These are phyloP conservation scores for Pogonomyrmex barbatus DNA, from an alignment of 1,140 invertebrate species.

Conservation along the genomic window DNA sequence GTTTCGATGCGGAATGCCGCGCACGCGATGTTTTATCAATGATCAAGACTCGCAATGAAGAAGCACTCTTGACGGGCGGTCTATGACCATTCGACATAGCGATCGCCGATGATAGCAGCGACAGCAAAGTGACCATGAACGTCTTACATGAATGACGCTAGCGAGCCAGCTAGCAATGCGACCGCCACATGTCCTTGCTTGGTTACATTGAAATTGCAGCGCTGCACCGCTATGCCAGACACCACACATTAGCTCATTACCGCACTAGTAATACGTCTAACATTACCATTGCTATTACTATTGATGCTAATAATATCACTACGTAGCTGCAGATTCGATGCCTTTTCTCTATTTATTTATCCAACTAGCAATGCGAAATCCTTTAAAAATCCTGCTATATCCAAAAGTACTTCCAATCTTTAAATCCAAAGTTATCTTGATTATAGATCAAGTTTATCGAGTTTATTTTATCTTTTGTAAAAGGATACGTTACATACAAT, in stretches of 20 bases:
- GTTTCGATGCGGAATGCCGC: not conserved
- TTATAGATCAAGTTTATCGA: not conserved
- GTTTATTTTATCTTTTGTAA: not conserved
- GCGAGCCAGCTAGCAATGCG: conserved; percentile 9
- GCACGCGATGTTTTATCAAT: not conserved
- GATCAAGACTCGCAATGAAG: not conserved
- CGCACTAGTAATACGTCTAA: conserved; percentile 43
- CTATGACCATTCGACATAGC: not conserved
- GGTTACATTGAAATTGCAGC: conserved; percentile 68
- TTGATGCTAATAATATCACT: conserved; percentile 34
- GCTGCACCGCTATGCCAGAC: conserved; percentile 56
- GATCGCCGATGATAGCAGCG: not conserved
- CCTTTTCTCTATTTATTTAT: conserved; percentile 12
- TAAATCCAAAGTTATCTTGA: not conserved
- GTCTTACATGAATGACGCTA: conserved; percentile 60
- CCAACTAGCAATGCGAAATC: not conserved
- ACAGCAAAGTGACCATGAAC: conserved; percentile 39
- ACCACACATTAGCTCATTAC: conserved; percentile 73
- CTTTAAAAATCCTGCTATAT: not conserved
- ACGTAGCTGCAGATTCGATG: not conserved
- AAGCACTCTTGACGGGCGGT: not conserved
- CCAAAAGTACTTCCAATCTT: not conserved
- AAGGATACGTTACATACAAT: not conserved
- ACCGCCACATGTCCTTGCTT: conserved; percentile 63
- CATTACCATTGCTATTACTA: conserved; percentile 42